Conservation (phyloP, 1,140 invertebrate genomes). For the Trichogramma pretiosum region DNA sequence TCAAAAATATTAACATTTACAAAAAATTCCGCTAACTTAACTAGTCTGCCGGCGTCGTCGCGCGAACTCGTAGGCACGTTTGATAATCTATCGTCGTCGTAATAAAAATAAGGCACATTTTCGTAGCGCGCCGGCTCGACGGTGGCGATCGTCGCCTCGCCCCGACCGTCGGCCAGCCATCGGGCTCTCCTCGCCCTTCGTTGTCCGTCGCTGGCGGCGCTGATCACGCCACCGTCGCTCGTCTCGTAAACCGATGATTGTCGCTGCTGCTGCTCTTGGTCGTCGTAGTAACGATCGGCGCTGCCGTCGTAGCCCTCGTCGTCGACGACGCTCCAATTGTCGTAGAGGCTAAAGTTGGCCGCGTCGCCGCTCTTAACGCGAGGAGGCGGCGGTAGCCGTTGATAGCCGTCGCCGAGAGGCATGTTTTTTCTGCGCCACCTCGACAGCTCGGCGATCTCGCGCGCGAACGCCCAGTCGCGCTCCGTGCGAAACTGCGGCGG, state of each 20-base stretch:
- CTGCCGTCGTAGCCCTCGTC: slow-evolving; percentile 5
- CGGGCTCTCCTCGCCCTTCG: not conserved
- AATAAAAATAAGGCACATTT: slow-evolving; percentile 25
- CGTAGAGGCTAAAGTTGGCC: slow-evolving; percentile 19
- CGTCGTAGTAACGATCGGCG: not conserved
- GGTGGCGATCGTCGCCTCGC: slow-evolving; percentile 5
- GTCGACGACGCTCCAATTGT: slow-evolving; percentile 25
- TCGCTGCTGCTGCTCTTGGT: not conserved
- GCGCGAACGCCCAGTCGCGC: slow-evolving; percentile 21
- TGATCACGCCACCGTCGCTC: not conserved
- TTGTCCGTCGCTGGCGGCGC: not conserved
- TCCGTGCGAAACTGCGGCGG: not conserved
- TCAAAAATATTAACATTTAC: no score
- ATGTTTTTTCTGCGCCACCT: slow-evolving; percentile 18
- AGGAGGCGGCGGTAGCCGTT: no score
- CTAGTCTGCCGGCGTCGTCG: no score
- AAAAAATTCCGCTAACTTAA: no score
- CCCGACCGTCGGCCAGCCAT: not conserved
- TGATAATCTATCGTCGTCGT: slow-evolving; percentile 19
- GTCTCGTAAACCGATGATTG: slow-evolving; percentile 2
- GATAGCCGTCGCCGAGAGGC: not conserved
- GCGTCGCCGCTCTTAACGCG: slow-evolving; percentile 34
- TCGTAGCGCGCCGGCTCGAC: slow-evolving; percentile 16
- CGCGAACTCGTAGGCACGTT: slow-evolving; percentile 22
- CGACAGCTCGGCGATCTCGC: slow-evolving; percentile 12